Percentiles rank a stretch among this genome's conserved stretches.
These are phyloP conservation scores for Amiota communis DNA, from an alignment of 2,888 invertebrate genomes.

Conservation along the genomic window DNA sequence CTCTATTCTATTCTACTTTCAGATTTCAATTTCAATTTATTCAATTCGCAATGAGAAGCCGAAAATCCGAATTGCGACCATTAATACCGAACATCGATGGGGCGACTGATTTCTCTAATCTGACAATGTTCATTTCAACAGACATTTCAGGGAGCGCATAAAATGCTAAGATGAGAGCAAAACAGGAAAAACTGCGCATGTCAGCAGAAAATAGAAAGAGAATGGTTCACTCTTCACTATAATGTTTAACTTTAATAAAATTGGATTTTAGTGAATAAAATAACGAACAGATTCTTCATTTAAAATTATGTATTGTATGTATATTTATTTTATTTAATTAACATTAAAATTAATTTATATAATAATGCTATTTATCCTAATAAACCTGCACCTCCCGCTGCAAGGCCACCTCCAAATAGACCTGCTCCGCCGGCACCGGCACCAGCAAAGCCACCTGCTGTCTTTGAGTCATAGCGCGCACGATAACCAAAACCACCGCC, in stretches of 20 bases:
- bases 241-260: background rate
- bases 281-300: background rate
- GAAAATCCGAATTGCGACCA: background rate
- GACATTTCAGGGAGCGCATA: no score
- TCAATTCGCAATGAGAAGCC: no score
- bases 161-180: background rate
- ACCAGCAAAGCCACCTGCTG: conserved; percentile 52
- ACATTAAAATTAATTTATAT: background rate
- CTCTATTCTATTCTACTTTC: no score
- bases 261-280: background rate
- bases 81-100: background rate
- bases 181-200: conserved; percentile 65
- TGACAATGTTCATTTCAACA: background rate
- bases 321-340: conserved; percentile 39
- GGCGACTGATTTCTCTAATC: conserved; percentile 18
- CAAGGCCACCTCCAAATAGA: conserved; percentile 33
- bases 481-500: conserved; percentile 56
- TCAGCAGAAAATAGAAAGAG: conserved; percentile 51
- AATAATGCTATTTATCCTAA: conserved; percentile 42
- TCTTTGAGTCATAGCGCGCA: conserved; percentile 52
- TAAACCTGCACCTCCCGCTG: conserved; percentile 41
- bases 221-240: no score
- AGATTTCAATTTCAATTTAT: no score
- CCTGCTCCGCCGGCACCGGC: conserved; percentile 53
- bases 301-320: no score